These are phyloP conservation scores for Platerodrilus igneus DNA, from an alignment of 2,888 invertebrate species.

Conservation along the genomic window DNA sequence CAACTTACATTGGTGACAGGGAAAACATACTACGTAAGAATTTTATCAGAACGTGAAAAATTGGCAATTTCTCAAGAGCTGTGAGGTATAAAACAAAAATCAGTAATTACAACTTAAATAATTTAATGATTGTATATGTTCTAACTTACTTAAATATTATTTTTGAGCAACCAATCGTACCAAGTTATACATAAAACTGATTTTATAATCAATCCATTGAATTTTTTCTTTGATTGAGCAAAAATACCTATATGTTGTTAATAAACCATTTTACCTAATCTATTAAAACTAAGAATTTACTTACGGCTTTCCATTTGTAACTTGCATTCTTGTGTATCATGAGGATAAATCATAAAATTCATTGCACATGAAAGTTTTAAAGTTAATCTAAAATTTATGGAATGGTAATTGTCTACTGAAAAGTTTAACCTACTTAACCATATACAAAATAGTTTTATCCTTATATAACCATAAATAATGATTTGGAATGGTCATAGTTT, in stretches of 20 bases:
- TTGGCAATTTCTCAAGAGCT: too few species aligned
- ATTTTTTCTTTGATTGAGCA: slow-evolving; percentile 1
- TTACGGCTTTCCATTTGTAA: slow-evolving; percentile 92
- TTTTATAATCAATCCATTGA: slow-evolving; percentile 5
- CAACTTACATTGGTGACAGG: too few species aligned
- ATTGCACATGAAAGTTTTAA: slow-evolving; percentile 86
- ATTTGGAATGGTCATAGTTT: slow-evolving; percentile 92
- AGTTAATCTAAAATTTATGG: slow-evolving; percentile 58
- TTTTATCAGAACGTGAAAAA: too few species aligned
- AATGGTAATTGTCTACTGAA: not conserved
- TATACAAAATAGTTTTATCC: slow-evolving; percentile 79
- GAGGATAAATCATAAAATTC: slow-evolving; percentile 92
- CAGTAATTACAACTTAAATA: too few species aligned
- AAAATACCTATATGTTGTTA: not conserved
- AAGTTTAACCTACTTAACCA: slow-evolving; percentile 65
- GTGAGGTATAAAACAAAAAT: too few species aligned
- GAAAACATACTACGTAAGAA: too few species aligned
- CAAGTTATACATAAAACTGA: too few species aligned
- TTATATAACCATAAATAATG: slow-evolving; percentile 90
- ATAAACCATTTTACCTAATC: too few species aligned
- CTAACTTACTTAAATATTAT: too few species aligned
- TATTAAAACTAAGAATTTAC: too few species aligned
- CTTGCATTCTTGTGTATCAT: slow-evolving; percentile 91
- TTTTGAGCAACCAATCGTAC: too few species aligned
- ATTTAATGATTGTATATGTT: too few species aligned